Evolutionary conservation across 2,888 invertebrate genomes (phyloP).

Genomic region (Andrena fulva): DNA sequence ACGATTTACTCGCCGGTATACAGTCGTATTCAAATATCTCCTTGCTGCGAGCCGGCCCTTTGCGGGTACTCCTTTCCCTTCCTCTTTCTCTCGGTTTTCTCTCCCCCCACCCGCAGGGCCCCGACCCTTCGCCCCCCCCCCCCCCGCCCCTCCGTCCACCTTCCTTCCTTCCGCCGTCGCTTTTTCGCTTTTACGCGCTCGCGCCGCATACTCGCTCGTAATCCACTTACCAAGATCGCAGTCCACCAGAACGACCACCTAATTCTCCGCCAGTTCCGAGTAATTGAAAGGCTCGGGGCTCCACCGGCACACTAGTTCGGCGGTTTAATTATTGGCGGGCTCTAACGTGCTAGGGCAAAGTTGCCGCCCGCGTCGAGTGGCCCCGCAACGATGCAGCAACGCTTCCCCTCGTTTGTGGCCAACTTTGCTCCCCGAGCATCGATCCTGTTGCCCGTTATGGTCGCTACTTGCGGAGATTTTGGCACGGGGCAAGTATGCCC

Average conservation of each 20-base stretch:
- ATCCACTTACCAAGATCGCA: slow-evolving; percentile 56
- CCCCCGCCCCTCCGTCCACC: background rate
- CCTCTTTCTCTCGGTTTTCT: background rate
- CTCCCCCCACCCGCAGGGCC: background rate
- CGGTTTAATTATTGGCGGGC: slow-evolving; percentile 59
- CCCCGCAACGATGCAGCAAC: background rate
- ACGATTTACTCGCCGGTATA: slow-evolving; percentile 80
- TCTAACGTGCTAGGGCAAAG: background rate
- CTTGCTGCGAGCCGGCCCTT: slow-evolving; percentile 61
- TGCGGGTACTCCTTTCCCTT: slow-evolving; percentile 18
- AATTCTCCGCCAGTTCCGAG: slow-evolving; percentile 48
- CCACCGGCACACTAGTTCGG: slow-evolving; percentile 37
- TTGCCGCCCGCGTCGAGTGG: background rate
- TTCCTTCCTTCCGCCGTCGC: slow-evolving; percentile 8
- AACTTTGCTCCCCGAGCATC: background rate
- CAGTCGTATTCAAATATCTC: slow-evolving; percentile 82
- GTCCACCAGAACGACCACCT: slow-evolving; percentile 42
- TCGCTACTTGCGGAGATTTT: slow-evolving; percentile 17
- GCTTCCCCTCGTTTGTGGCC: slow-evolving; percentile 27
- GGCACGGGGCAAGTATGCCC: background rate
- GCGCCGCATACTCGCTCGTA: slow-evolving; percentile 46
- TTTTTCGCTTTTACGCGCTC: slow-evolving; percentile 24
- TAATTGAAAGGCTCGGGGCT: slow-evolving; percentile 49
- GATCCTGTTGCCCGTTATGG: background rate
- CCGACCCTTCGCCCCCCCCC: slow-evolving; percentile 1